Evolutionary conservation across 2,888 invertebrate species (phyloP).

Genomic region (Synergus japonicus): DNA sequence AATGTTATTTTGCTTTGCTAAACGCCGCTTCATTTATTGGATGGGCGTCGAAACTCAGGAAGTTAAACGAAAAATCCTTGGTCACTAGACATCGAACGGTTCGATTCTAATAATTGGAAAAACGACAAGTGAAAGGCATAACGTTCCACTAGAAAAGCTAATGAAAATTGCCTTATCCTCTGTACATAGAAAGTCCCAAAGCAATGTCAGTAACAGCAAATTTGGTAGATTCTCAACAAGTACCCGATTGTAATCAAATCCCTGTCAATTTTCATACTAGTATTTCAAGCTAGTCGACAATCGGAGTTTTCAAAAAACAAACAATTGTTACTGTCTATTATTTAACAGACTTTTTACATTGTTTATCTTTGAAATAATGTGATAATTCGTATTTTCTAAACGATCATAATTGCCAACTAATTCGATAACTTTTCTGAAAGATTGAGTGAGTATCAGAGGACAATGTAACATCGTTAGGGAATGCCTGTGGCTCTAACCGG

Average conservation of each 20-base stretch:
- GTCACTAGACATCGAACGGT: constrained; percentile 18
- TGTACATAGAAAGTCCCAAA: constrained; percentile 15
- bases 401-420: background rate
- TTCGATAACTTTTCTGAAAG: constrained; percentile 19
- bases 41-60: constrained; percentile 18
- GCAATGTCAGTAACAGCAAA: constrained; percentile 28
- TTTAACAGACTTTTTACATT: background rate
- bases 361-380: background rate
- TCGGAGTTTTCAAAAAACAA: background rate
- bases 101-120: constrained; percentile 25
- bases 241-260: constrained; percentile 12
- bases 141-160: constrained; percentile 21
- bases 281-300: background rate
- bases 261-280: background rate
- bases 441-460: constrained; percentile 21
- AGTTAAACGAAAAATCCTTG: constrained; percentile 19
- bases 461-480: constrained; percentile 35
- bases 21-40: constrained; percentile 25
- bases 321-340: background rate
- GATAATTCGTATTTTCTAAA: background rate
- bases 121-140: constrained; percentile 19
- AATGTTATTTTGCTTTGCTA: background rate
- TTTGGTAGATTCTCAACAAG: constrained; percentile 5
- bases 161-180: constrained; percentile 36
- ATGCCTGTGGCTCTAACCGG: constrained; percentile 24